Percentiles rank a stretch among this genome's conserved stretches.
phyloP scores from a whole-genome alignment of 2,113 vertebrate genomes.

The Antigone vipio region DNA sequence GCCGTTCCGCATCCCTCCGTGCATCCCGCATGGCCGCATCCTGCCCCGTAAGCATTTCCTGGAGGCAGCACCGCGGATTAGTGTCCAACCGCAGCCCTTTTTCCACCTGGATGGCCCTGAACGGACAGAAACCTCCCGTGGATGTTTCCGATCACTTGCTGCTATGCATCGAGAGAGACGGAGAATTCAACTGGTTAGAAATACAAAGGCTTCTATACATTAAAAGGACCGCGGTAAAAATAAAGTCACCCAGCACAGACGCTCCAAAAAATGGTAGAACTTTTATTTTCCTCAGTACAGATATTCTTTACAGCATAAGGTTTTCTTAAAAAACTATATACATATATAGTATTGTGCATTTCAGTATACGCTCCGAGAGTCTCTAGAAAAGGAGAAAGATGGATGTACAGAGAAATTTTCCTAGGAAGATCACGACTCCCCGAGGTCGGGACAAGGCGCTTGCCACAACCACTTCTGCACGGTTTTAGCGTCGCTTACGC shows the following conservation, averaged over 20 bases:
- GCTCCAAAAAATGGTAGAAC: neutral
- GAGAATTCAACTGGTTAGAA: neutral
- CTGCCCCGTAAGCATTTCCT: neutral
- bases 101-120: neutral
- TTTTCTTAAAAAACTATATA: slow-evolving; percentile 13
- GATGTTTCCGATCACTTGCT: fast-evolving
- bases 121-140: neutral
- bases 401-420: neutral
- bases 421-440: neutral
- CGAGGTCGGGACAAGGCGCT: neutral
- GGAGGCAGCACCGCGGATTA: fast-evolving
- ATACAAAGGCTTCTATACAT: neutral
- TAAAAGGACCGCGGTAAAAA: neutral
- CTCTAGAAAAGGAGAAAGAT: neutral
- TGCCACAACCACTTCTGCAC: neutral
- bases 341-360: neutral
- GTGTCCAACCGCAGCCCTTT: neutral
- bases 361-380: neutral
- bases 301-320: slow-evolving; percentile 5
- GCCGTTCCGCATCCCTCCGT: neutral
- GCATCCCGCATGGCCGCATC: neutral
- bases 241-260: neutral
- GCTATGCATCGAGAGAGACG: neutral
- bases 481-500: neutral
- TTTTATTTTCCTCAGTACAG: slow-evolving; percentile 54